Conservation (phyloP, 30 jellyfish, hydroid and myxozoan species). For the Morbakka virulenta region DNA sequence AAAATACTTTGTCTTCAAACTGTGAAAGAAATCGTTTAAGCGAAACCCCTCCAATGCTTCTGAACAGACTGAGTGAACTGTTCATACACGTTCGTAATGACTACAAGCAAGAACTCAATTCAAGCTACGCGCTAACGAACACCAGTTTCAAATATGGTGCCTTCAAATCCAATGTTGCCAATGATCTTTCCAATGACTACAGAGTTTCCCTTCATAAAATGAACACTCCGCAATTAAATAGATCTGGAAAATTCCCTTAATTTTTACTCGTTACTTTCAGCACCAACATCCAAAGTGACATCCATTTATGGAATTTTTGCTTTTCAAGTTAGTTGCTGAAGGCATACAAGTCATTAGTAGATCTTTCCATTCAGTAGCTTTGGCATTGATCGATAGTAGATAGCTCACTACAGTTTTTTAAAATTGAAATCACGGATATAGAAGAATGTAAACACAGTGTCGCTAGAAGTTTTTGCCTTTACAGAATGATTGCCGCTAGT, state of each 20-base stretch:
- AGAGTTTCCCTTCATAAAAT: background rate
- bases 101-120: background rate
- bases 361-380: constrained; percentile 19
- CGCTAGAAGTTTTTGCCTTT: constrained; percentile 28
- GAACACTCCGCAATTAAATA: background rate
- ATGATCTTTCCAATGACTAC: background rate
- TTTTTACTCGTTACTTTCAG: background rate
- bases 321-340: constrained; percentile 3
- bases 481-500: constrained; percentile 8
- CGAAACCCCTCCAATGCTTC: constrained; percentile 27
- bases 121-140: constrained; percentile 5
- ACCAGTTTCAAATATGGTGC: background rate
- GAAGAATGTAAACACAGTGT: constrained; percentile 14
- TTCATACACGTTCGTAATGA: constrained; percentile 23
- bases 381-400: constrained; percentile 37
- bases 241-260: background rate
- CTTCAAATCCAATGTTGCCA: background rate
- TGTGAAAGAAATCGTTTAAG: background rate
- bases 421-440: no score
- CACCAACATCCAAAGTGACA: constrained; percentile 22
- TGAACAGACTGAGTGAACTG: constrained; percentile 19
- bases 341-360: constrained; percentile 9
- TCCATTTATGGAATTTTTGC: constrained; percentile 13
- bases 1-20: background rate
- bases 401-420: constrained; percentile 27